A percentile compares a stretch with the other conserved stretches of the same genome.
Evolutionary conservation across 2,113 vertebrate genomes (phyloP).

Genomic region (Odontesthes bonariensis): DNA sequence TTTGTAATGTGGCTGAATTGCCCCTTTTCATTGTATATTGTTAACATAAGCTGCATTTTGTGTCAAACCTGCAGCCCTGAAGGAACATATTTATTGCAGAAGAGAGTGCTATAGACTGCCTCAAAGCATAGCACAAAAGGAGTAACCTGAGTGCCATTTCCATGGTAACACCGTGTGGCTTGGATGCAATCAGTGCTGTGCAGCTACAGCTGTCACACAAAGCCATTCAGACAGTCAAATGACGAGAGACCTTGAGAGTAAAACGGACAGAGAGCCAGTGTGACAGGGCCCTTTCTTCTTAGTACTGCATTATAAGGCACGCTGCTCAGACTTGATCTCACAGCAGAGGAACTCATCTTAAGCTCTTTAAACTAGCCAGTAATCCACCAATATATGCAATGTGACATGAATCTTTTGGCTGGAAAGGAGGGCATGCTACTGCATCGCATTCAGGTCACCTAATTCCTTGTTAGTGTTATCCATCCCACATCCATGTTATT

Average conservation of each 20-base stretch:
- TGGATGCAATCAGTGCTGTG: constrained; percentile 72
- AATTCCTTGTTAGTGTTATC: constrained; percentile 77
- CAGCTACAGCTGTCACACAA: constrained; percentile 68
- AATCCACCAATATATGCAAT: constrained; percentile 80
- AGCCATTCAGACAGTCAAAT: constrained; percentile 76
- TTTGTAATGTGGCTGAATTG: not conserved
- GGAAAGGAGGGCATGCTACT: constrained; percentile 74
- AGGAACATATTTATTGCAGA: constrained; percentile 54
- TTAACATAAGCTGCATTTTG: constrained; percentile 4
- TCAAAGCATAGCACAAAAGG: constrained; percentile 65
- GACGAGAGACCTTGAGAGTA: constrained; percentile 75
- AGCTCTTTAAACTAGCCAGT: constrained; percentile 78
- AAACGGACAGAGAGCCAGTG: constrained; percentile 60
- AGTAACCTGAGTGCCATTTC: constrained; percentile 78
- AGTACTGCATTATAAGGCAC: constrained; percentile 64
- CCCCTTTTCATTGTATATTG: constrained; percentile 4
- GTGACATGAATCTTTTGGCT: constrained; percentile 77
- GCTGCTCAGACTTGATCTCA: constrained; percentile 70
- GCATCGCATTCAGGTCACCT: constrained; percentile 75
- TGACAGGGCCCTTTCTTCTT: constrained; percentile 72
- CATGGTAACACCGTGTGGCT: constrained; percentile 81
- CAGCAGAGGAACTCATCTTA: constrained; percentile 79
- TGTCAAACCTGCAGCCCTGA: constrained; percentile 34
- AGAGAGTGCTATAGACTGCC: constrained; percentile 53
- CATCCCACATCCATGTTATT: constrained; percentile 75